These are phyloP conservation scores for Turdus rufiventris DNA, from an alignment of 2,113 vertebrate genomes.

Conservation along the genomic window DNA sequence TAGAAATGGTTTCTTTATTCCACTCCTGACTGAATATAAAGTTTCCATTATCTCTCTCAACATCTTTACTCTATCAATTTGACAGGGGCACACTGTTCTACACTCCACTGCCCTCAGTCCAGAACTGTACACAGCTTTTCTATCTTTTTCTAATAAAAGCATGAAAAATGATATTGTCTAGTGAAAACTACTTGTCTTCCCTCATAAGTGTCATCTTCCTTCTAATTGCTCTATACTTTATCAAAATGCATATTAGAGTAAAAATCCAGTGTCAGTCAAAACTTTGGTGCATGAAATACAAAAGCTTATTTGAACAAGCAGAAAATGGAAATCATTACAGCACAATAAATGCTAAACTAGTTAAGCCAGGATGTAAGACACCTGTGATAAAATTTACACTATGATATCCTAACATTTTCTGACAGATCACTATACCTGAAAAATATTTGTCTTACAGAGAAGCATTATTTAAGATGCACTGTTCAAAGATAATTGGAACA, in stretches of 20 bases:
- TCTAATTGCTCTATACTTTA: slow-evolving; percentile 26
- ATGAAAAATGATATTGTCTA: slow-evolving; percentile 67
- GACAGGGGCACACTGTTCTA: slow-evolving; percentile 83
- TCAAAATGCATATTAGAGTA: background rate
- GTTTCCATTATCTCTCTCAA: slow-evolving; percentile 95
- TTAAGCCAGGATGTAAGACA: background rate
- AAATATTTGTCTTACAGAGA: background rate
- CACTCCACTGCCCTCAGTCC: slow-evolving; percentile 80
- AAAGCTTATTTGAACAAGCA: background rate
- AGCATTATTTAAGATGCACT: background rate
- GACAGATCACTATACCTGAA: background rate
- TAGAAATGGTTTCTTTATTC: slow-evolving; percentile 89
- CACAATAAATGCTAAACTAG: background rate
- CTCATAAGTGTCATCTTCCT: background rate
- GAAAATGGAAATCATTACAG: background rate
- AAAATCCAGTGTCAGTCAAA: background rate
- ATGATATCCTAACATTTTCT: background rate
- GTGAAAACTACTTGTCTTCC: slow-evolving; percentile 52
- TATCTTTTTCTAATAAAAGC: slow-evolving; percentile 65
- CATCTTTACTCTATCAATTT: slow-evolving; percentile 97
- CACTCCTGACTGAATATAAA: slow-evolving; percentile 86
- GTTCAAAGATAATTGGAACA: background rate
- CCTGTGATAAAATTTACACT: background rate
- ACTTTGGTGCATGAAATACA: background rate
- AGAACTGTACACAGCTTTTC: slow-evolving; percentile 66